Evolutionary conservation across 2,888 invertebrate genomes (phyloP), one percentile per base, ranked within the genome.

Genomic region (Cheilosia impressa): DNA sequence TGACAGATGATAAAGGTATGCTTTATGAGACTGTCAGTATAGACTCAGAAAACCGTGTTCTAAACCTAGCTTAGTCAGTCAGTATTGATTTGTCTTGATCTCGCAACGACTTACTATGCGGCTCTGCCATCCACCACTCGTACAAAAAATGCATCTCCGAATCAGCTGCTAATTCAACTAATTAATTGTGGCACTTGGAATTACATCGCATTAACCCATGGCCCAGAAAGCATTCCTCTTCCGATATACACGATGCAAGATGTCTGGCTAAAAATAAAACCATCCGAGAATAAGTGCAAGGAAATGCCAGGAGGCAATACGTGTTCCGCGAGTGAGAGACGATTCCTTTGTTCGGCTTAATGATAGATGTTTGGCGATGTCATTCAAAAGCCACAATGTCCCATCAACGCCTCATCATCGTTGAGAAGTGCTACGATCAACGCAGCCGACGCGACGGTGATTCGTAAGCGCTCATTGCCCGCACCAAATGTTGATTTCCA

Each of bases 361-460:
- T 84, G 84, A 80, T 75, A 65, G 75, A 84, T 84, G 60, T 45
- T 47, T 65, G 58, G 22, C 55, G 66, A 55, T 66, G 66, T 55
- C 80, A 85, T 76, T 85, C 84, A 85, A 76, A 79, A 75, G 80
- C 75, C 84, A 63, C 76, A 80, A 80, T 76, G 79, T 72, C 60
- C 81, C 84, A 81, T 81, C 80, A 85, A 65, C 81, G 79, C 76
- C 62, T 62, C 66, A 83, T 83, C 82, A 84, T 75, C 83, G 65
- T 53, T 69, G 63, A 73, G 58, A 73, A 84, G 75, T 80, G 76
- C 71, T 85, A 31, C 31, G 75, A 85, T 81, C 84, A 80, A 68
- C 62, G 55, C 31, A 31, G 31, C 22, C 24, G 50, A n/a, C n/a
- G 31, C 24, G 38, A n/a, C 22, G 9, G 15, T 24, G 73, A 65